Evolutionary conservation across 2,797 vertebrate genomes (phyloP).

Genomic region (Parauchenoglanis punctatus): DNA sequence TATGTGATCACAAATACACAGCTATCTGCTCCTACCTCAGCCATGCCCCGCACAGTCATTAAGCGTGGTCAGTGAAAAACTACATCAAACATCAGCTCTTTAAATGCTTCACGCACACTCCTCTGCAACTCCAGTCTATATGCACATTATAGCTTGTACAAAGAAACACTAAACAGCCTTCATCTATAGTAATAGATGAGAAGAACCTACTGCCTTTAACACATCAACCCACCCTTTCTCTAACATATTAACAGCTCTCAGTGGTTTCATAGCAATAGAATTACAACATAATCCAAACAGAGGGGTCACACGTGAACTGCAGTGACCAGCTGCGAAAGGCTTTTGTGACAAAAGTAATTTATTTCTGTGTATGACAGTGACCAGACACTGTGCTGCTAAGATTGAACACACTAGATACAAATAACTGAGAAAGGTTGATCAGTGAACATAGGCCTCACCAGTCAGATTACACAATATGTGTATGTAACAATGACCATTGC

Average conservation of each 20-base stretch:
- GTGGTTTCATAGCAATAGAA: constrained; percentile 41
- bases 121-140: constrained; percentile 20
- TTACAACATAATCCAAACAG: constrained; percentile 41
- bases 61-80: constrained; percentile 42
- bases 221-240: constrained; percentile 30
- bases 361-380: constrained; percentile 31
- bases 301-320: constrained; percentile 20
- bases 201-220: constrained; percentile 17
- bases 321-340: constrained; percentile 32
- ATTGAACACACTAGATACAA: constrained; percentile 16
- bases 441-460: not conserved
- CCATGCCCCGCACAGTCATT: constrained; percentile 28
- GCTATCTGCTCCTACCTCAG: constrained; percentile 38
- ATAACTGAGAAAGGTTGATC: constrained; percentile 9
- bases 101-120: constrained; percentile 44
- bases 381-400: constrained; percentile 17
- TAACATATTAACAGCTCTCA: constrained; percentile 36
- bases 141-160: constrained; percentile 3
- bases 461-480: not conserved
- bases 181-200: constrained; percentile 16
- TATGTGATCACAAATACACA: constrained; percentile 34
- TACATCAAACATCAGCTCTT: constrained; percentile 40
- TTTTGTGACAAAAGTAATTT: constrained; percentile 32
- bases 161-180: constrained; percentile 18
- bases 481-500: not conserved